Evolutionary conservation across 2,113 vertebrate genomes (phyloP).

Genomic region (Diglossa brunneiventris): DNA sequence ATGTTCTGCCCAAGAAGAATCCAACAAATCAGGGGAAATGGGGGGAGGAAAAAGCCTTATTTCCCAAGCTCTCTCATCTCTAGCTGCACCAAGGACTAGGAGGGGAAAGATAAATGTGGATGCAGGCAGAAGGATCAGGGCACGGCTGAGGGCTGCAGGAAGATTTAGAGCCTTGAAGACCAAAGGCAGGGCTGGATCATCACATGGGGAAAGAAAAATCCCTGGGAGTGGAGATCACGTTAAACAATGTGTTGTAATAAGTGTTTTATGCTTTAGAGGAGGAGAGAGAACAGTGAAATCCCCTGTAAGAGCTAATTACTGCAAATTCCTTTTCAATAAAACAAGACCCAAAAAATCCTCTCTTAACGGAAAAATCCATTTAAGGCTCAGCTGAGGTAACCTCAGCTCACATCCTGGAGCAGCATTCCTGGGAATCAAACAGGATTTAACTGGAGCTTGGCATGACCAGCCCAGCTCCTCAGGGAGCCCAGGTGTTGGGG

Average conservation of each 20-base stretch:
- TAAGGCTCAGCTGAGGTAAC: conserved; percentile 37
- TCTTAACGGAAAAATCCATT: conserved; percentile 61
- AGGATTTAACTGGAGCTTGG: not conserved
- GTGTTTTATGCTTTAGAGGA: conserved; percentile 61
- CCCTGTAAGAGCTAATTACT: conserved; percentile 69
- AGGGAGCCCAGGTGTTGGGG: not conserved
- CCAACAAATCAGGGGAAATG: not conserved
- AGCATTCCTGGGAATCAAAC: not conserved
- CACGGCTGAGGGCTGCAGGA: not conserved
- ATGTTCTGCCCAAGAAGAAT: not conserved
- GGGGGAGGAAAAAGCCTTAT: accelerated
- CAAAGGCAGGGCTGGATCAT: not conserved
- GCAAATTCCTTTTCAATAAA: conserved; percentile 66
- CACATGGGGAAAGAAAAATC: not conserved
- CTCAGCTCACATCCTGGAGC: not conserved
- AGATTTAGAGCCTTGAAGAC: conserved; percentile 4
- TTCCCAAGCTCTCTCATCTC: not conserved
- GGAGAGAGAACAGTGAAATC: conserved; percentile 61
- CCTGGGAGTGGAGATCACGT: not conserved
- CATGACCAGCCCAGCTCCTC: not conserved
- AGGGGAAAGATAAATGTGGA: not conserved
- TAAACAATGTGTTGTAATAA: conserved; percentile 53
- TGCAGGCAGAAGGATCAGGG: not conserved
- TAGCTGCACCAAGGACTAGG: not conserved
- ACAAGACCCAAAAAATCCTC: conserved; percentile 52